These are phyloP conservation scores for Python bivittatus DNA, from an alignment of 2,113 vertebrate genomes.

Conservation along the genomic window DNA sequence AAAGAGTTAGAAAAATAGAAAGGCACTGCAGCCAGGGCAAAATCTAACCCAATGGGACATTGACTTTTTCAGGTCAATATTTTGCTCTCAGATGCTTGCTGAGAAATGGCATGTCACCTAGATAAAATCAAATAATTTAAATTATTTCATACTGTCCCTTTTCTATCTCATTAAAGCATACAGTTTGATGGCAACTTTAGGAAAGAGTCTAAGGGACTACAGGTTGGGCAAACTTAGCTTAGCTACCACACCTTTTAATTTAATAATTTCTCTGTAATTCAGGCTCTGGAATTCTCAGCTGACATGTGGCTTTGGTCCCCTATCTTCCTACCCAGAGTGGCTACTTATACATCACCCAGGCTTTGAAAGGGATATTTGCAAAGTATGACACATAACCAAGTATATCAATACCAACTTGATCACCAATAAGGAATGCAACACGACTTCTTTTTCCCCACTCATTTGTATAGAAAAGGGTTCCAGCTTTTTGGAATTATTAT, in stretches of 20 bases:
- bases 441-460: neutral
- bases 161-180: neutral
- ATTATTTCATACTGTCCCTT: neutral
- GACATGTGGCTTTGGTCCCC: neutral
- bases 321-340: neutral
- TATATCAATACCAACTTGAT: neutral
- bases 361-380: neutral
- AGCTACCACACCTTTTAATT: neutral
- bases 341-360: neutral
- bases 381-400: neutral
- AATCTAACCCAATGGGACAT: neutral
- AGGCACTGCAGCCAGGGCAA: neutral
- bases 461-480: neutral
- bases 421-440: neutral
- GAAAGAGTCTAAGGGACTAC: neutral
- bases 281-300: neutral
- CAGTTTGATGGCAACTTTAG: neutral
- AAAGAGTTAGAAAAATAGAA: neutral
- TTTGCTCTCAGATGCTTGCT: neutral
- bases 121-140: neutral
- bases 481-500: neutral
- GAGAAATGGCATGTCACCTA: neutral
- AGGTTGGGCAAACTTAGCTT: neutral
- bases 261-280: neutral
- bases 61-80: neutral